These are phyloP conservation scores for Sycophila sp. DNA, from an alignment of 1,140 invertebrate genomes.

Conservation along the genomic window DNA sequence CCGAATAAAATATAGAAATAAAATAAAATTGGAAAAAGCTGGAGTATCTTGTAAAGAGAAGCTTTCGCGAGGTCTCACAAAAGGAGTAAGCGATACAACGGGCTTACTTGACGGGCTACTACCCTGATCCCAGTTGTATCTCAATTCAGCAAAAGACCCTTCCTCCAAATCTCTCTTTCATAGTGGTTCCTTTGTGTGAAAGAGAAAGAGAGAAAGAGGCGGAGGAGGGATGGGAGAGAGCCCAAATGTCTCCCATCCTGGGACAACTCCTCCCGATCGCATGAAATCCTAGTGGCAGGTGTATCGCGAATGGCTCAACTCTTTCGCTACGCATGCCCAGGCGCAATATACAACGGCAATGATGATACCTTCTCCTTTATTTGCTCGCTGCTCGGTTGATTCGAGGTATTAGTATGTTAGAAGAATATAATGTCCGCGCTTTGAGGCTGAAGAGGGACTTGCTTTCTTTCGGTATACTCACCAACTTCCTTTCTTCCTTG, in stretches of 20 bases:
- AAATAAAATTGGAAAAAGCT: too few relatives aligned
- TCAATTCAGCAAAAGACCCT: conserved; percentile 32
- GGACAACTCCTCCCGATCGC: conserved; percentile 12
- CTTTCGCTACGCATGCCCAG: conserved; percentile 39
- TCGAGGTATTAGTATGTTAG: too few relatives aligned
- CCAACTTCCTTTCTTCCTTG: too few relatives aligned
- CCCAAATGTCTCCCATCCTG: neutral
- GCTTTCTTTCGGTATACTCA: too few relatives aligned
- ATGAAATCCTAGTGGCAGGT: conserved; percentile 53
- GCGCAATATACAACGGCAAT: neutral
- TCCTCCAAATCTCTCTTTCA: neutral
- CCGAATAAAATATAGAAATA: too few relatives aligned
- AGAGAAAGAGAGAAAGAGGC: neutral
- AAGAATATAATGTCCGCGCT: too few relatives aligned
- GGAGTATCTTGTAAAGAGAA: too few relatives aligned
- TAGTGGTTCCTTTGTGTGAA: neutral
- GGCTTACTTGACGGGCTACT: neutral
- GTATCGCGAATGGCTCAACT: conserved; percentile 57
- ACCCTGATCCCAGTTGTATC: conserved; percentile 29
- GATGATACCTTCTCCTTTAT: conserved; percentile 2
- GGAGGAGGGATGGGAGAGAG: neutral
- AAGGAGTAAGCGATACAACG: too few relatives aligned
- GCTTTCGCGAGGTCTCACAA: too few relatives aligned
- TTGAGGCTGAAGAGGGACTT: too few relatives aligned
- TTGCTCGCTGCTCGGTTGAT: too few relatives aligned